Base-by-base conservation (phyloP, 2,888 invertebrate species). In the Andrena chrysosceles region DNA sequence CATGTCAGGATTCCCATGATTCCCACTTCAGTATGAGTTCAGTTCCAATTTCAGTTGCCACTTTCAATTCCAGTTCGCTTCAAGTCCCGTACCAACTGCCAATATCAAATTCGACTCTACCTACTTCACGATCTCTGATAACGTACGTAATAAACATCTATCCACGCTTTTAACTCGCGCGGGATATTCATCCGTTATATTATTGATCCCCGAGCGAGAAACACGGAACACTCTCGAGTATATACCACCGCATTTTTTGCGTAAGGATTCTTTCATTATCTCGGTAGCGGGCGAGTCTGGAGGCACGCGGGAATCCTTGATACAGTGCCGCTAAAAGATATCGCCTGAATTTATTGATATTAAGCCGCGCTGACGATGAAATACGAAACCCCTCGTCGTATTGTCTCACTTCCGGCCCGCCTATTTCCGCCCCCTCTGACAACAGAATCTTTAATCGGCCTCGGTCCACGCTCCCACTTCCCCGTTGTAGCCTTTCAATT, bases 341-440 rank as follows among this genome's bases (percentile, higher is more conserved):
- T n/a, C 64, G 20, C 16, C 42, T 48, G 31, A 74, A 79, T 81
- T 81, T 79, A 81, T 82, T 26, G 59, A 76, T 77, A 56, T 49
- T 33, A 35, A 56, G 26, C 48, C 72, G 7, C 56, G 23, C 20
- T 26, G 54, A 2, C 63, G 66, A 73, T 10, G 77, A 35, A 49
- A 6, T 66, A 56, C 63, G n/a, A 54, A 20, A 48, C 42, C 6
- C 26, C 16, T 6, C 10, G 10, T 64, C 23, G 54, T 54, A 54
- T 60, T 66, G 54, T 68, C 48, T 75, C 49, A 16, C 23, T 54
- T 52, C 52, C 42, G 29, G 8, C 2, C 66, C 35, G 48, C n/a
- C n/a, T 13, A 60, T 73, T 73, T 42, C 35, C 73, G 48, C 13
- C 10, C 48, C 7, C 23, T 2, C 31, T 23, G 73, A 73, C 67